phyloP scores from a whole-genome alignment of 1,140 invertebrate genomes.

The Belonocnema kinseyi region DNA sequence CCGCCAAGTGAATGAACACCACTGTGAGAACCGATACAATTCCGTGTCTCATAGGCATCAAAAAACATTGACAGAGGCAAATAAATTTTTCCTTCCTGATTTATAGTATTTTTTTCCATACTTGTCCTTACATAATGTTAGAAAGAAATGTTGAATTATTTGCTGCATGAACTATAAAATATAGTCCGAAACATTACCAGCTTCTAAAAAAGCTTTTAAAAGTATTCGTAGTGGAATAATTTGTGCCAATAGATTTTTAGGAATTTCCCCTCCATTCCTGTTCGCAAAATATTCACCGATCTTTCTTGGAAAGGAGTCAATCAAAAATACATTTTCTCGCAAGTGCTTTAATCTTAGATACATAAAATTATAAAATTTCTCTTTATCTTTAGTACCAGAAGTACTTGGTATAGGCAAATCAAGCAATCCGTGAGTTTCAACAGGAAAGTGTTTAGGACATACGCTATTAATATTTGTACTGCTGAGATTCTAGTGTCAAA shows the following conservation, averaged over 20 bases:
- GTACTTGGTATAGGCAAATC: too few relatives aligned
- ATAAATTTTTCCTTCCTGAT: constrained; percentile 36
- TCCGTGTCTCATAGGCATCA: constrained; percentile 48
- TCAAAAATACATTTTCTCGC: too few relatives aligned
- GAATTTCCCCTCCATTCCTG: neutral
- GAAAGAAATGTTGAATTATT: constrained; percentile 33
- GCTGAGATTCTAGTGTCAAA: too few relatives aligned
- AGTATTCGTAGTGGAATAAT: constrained; percentile 34
- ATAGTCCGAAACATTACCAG: constrained; percentile 35
- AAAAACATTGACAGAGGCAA: constrained; percentile 46
- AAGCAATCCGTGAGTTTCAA: too few relatives aligned
- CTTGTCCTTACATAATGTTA: constrained; percentile 37
- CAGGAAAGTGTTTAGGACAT: too few relatives aligned
- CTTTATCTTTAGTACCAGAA: too few relatives aligned
- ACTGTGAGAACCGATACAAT: constrained; percentile 36
- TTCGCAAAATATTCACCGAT: too few relatives aligned
- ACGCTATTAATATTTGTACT: too few relatives aligned
- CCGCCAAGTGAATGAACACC: constrained; percentile 49
- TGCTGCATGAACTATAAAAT: constrained; percentile 20
- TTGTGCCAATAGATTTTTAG: constrained; percentile 17
- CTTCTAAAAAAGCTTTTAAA: constrained; percentile 37
- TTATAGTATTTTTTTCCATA: constrained; percentile 38
- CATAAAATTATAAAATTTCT: too few relatives aligned
- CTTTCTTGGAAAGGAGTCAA: too few relatives aligned
- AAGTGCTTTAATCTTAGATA: too few relatives aligned